A percentile compares a stretch with the other conserved stretches of the same genome.
Conservation (phyloP, 2,888 invertebrate species). For the Stenolophus ochropezus region DNA sequence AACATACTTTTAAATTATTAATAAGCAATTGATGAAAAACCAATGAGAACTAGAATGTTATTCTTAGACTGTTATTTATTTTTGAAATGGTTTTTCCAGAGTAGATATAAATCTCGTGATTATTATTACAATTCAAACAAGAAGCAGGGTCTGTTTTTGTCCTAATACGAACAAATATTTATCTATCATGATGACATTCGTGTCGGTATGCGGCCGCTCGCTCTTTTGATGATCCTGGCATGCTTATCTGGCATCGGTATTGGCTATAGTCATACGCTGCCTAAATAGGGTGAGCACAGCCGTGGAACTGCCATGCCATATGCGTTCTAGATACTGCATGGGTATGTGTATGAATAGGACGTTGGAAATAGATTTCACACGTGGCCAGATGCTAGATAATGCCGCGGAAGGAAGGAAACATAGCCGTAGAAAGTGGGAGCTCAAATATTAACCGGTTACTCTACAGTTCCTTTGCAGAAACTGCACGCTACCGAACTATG, state of each 20-base stretch:
- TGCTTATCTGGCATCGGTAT: neutral
- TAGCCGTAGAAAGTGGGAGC: neutral
- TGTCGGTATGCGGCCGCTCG: neutral
- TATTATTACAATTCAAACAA: too few species aligned
- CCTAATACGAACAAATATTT: neutral
- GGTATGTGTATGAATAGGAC: slow-evolving; percentile 32
- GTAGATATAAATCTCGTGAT: too few species aligned
- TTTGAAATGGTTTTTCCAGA: too few species aligned
- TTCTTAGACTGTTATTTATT: too few species aligned
- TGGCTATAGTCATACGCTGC: neutral
- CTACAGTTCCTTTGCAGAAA: too few species aligned
- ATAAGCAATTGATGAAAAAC: too few species aligned
- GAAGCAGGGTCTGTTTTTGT: too few species aligned
- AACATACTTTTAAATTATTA: too few species aligned
- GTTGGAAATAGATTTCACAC: slow-evolving; percentile 49
- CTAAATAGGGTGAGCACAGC: neutral
- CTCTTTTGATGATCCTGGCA: neutral
- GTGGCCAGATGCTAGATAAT: slow-evolving; percentile 49
- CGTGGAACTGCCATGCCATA: slow-evolving; percentile 11
- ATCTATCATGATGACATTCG: neutral
- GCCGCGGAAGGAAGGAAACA: neutral
- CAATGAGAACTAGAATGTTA: too few species aligned
- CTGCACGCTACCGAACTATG: too few species aligned
- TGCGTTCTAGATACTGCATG: slow-evolving; percentile 20
- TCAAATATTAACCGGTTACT: neutral